phyloP scores from a whole-genome alignment of 2,888 invertebrate genomes.

The Lutraria lutraria region DNA sequence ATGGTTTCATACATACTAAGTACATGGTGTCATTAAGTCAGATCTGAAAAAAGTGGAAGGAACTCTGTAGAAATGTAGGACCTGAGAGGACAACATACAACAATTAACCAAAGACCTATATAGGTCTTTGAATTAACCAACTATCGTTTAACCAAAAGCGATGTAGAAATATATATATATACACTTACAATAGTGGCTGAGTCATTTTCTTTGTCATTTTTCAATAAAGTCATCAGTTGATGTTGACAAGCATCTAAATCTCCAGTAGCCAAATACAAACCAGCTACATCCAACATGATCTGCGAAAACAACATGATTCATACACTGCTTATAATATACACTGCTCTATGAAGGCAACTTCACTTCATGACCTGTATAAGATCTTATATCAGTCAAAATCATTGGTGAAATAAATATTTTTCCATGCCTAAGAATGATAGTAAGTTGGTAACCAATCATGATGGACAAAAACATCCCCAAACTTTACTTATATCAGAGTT shows the following conservation, averaged over 20 bases:
- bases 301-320: constrained; percentile 59
- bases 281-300: constrained; percentile 87
- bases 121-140: no score
- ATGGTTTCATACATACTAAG: no score
- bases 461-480: no score
- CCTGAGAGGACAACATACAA: neutral
- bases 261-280: constrained; percentile 88
- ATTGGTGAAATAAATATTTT: no score
- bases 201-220: constrained; percentile 95
- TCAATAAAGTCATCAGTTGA: constrained; percentile 93
- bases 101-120: no score
- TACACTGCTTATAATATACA: neutral
- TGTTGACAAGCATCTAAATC: constrained; percentile 95
- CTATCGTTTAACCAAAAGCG: no score
- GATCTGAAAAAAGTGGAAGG: neutral
- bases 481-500: no score
- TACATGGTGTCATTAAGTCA: neutral
- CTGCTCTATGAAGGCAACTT: neutral
- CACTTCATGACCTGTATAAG: neutral
- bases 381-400: neutral
- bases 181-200: constrained; percentile 92
- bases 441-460: no score
- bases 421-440: no score
- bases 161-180: no score
- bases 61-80: neutral